A percentile compares a stretch with the other conserved stretches of the same genome.
phyloP scores from a whole-genome alignment of 2,113 vertebrate genomes.

The Acanthisitta chloris region DNA sequence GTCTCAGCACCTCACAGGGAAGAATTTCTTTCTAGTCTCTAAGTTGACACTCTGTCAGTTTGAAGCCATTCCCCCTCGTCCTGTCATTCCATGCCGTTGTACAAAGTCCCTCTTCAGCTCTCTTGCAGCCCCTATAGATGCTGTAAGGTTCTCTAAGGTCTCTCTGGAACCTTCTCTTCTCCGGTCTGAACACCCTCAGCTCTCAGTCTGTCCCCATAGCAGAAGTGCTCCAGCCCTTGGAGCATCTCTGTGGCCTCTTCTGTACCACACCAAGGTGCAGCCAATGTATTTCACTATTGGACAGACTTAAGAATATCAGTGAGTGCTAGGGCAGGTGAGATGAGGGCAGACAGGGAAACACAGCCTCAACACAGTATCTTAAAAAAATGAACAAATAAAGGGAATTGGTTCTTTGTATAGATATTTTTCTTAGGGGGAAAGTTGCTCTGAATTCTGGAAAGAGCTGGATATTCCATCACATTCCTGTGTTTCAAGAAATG shows the following conservation, averaged over 20 bases:
- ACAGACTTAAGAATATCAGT: fast-evolving
- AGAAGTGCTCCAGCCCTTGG: background rate
- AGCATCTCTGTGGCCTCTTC: background rate
- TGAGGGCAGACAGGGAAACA: background rate
- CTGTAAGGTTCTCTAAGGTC: background rate
- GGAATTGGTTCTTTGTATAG: background rate
- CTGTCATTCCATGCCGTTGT: background rate
- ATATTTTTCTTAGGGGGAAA: background rate
- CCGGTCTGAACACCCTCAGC: background rate
- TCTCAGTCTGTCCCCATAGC: background rate
- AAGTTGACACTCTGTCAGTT: background rate
- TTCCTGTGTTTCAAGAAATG: background rate
- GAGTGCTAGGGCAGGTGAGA: background rate
- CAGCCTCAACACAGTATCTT: background rate
- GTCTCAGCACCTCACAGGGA: fast-evolving
- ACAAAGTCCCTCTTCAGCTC: background rate
- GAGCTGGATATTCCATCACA: background rate
- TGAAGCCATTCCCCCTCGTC: background rate
- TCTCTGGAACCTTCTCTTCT: background rate
- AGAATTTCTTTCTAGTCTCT: background rate
- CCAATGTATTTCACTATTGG: background rate
- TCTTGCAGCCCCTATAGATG: background rate
- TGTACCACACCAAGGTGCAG: background rate
- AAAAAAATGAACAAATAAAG: background rate
- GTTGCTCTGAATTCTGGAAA: background rate